Conservation (phyloP, 30 jellyfish, hydroid and myxozoan genomes). For the Turritopsis rubra region DNA sequence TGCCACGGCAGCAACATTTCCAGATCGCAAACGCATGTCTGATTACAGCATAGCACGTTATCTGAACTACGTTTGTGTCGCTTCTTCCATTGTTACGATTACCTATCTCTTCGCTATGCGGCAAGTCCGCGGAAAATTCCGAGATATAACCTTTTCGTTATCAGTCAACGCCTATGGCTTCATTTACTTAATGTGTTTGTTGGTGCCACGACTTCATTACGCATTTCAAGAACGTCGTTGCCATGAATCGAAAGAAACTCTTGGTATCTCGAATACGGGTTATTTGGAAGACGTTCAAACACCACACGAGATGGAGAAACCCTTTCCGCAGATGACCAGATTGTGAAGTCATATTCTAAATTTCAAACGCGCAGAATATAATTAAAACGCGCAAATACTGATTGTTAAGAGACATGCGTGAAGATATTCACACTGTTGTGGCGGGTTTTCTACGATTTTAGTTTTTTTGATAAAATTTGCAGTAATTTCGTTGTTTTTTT, state of each 20-base stretch:
- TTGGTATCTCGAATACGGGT: neutral
- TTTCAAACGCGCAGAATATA: no score
- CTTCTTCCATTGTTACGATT: neutral
- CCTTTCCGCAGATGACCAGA: neutral
- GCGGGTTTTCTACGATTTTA: no score
- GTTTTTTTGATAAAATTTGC: no score
- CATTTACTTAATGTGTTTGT: neutral
- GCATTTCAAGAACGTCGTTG: neutral
- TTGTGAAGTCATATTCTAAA: no score
- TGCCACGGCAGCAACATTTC: constrained; percentile 9
- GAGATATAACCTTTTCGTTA: neutral
- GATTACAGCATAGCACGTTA: neutral
- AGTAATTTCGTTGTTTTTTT: no score
- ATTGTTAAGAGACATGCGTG: no score
- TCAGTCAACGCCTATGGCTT: neutral
- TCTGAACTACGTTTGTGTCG: constrained; percentile 4
- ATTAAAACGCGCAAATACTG: no score
- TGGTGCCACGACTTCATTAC: neutral
- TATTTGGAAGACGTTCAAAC: neutral
- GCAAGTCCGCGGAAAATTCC: constrained; percentile 4
- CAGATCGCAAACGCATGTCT: neutral
- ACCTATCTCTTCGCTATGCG: neutral
- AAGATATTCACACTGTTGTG: no score
- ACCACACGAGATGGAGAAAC: neutral
- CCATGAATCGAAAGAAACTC: neutral